Evolutionary conservation across 1,140 invertebrate species (phyloP), one percentile per base, ranked within the genome.

Genomic region (Phortica variegata): DNA sequence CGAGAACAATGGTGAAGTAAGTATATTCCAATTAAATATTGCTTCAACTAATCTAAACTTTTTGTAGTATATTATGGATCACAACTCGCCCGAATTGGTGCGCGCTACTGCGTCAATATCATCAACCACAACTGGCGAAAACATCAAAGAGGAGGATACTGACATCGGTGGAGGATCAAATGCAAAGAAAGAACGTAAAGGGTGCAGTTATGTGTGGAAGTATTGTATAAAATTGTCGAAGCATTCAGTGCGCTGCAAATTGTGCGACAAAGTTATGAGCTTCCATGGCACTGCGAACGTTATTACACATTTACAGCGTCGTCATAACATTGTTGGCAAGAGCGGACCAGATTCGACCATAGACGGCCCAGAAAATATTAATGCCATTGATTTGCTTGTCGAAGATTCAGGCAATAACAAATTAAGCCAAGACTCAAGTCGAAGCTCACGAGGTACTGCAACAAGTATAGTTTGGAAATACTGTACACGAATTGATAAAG

Each of bases 261-360:
- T 66, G n/a, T 66, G 63, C 38, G 46, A 47, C 18, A 47, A 59
- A 31, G 38, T 47, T 1, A 66, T 66, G 63, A 52, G 49, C 3
- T 66, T 61, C 37, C 63, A 66, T 44, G 63, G 63, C n/a, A 66
- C 63, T 1, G 63, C 63, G 3, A 66, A 66, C 39, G 56, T 63
- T 9, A 66, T 66, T n/a, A 63, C 61, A 12, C 63, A 66, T 45
- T 39, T 66, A 9, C 58, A 63, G 18, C 50, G 60, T 0, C 40
- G 43, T 12, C 63, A 66, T 29, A 52, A 56, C 38, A 61, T 66
- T 12, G 31, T 55, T 20, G 63, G 54, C 4, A 44, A 63, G 13
- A 16, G n/a, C 36, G 2, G 50, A 26, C 5, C 10, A 6, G 23
- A 10, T 26, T 26, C 5, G 10, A 10, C 23, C 15, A 54, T 41